Conservation (phyloP, 2,797 vertebrate genomes). For the Luscinia luscinia region DNA sequence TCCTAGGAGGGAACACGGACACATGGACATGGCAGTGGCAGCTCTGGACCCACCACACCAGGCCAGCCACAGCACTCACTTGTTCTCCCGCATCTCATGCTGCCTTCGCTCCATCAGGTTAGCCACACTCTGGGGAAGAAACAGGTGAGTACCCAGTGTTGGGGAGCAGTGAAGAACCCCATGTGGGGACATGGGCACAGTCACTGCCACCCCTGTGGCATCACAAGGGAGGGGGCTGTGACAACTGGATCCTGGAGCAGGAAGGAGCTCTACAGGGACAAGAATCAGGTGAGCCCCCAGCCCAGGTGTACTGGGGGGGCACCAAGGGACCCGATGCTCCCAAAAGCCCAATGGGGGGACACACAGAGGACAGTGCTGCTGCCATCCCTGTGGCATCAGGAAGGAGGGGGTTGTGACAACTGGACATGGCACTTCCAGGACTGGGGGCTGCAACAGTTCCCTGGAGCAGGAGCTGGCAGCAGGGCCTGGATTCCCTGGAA, state of each 20-base stretch:
- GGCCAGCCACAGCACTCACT: neutral
- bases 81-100: neutral
- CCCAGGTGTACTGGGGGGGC: neutral
- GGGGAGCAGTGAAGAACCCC: too few species aligned
- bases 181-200: fast-evolving
- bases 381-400: neutral
- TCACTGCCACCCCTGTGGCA: too few species aligned
- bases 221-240: neutral
- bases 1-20: neutral
- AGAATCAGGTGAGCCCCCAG: neutral
- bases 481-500: neutral
- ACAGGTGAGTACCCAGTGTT: fast-evolving
- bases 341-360: neutral
- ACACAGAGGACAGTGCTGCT: fast-evolving
- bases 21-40: fast-evolving
- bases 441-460: neutral
- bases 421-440: fast-evolving
- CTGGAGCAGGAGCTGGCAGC: neutral
- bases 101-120: slow-evolving; percentile 1
- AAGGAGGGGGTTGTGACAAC: neutral
- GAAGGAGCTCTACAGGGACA: neutral
- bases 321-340: neutral
- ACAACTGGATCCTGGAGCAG: neutral
- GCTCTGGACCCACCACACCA: fast-evolving
- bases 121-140: neutral